phyloP scores from a whole-genome alignment of 2,888 invertebrate genomes.

The Arrhopalites spinosus region DNA sequence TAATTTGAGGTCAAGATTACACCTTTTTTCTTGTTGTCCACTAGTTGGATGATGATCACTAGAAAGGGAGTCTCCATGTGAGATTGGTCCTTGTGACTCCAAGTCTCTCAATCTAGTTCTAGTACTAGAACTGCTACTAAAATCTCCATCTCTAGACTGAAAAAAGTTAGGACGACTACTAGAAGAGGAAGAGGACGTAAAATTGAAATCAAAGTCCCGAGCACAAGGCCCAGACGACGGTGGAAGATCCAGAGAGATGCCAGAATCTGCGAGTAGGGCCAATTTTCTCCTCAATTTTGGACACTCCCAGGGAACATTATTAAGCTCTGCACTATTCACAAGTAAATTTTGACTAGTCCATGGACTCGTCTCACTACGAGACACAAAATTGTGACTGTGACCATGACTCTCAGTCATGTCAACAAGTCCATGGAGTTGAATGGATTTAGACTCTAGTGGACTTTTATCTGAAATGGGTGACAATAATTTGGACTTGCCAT shows the following conservation, averaged over 20 bases:
- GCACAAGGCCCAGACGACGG: neutral
- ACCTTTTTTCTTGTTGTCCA: neutral
- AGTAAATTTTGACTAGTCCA: neutral
- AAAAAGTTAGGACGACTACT: slow-evolving; percentile 2
- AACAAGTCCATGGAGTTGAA: neutral
- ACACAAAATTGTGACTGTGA: neutral
- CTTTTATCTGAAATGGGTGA: slow-evolving; percentile 56
- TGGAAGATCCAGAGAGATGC: slow-evolving; percentile 54
- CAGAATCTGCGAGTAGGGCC: slow-evolving; percentile 65
- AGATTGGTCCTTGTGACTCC: neutral
- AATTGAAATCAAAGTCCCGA: too few species aligned
- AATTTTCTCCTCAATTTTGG: slow-evolving; percentile 80
- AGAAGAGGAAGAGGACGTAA: neutral
- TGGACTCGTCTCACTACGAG: neutral
- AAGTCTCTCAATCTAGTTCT: neutral
- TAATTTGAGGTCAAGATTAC: slow-evolving; percentile 26
- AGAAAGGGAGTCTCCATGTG: neutral
- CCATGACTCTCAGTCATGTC: neutral
- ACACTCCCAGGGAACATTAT: slow-evolving; percentile 68
- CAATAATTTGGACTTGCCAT: slow-evolving; percentile 42
- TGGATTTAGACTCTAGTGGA: slow-evolving; percentile 50
- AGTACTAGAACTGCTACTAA: neutral
- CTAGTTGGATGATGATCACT: neutral
- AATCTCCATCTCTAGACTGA: too few species aligned
- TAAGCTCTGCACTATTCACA: neutral